A percentile compares a stretch with the other conserved stretches of the same genome.
These are phyloP conservation scores for Delia radicum DNA, from an alignment of 1,140 invertebrate genomes.

Conservation along the genomic window DNA sequence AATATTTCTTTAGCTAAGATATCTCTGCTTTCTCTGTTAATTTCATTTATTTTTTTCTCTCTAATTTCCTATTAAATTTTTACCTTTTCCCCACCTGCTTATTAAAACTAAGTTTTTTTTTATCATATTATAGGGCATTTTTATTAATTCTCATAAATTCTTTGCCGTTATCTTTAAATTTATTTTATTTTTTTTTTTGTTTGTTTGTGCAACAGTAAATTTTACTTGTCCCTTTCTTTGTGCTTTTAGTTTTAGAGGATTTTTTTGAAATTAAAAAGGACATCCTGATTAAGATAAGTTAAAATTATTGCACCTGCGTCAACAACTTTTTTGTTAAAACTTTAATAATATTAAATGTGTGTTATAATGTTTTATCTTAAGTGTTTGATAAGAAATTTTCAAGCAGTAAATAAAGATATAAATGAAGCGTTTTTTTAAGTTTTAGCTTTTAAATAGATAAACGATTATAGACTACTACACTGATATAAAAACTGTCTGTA, in stretches of 20 bases:
- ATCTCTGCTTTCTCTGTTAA: neutral
- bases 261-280: slow-evolving; percentile 12
- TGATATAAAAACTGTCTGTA: no score
- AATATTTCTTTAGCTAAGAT: no score
- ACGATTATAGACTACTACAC: no score
- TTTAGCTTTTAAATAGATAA: no score
- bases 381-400: no score
- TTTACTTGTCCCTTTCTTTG: neutral
- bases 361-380: no score
- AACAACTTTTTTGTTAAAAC: neutral
- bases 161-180: neutral
- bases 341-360: no score
- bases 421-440: no score
- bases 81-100: neutral
- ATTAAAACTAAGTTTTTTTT: neutral
- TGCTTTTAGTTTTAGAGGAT: neutral
- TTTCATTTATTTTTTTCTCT: neutral
- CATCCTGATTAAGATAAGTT: slow-evolving; percentile 7
- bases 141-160: neutral
- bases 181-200: neutral
- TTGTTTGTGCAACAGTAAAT: neutral
- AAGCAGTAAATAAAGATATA: no score
- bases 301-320: slow-evolving; percentile 17
- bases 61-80: neutral
- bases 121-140: neutral